Percentiles rank a stretch among this genome's conserved stretches.
phyloP scores from a whole-genome alignment of 23 tunicate species.

The Botrylloides violaceus region DNA sequence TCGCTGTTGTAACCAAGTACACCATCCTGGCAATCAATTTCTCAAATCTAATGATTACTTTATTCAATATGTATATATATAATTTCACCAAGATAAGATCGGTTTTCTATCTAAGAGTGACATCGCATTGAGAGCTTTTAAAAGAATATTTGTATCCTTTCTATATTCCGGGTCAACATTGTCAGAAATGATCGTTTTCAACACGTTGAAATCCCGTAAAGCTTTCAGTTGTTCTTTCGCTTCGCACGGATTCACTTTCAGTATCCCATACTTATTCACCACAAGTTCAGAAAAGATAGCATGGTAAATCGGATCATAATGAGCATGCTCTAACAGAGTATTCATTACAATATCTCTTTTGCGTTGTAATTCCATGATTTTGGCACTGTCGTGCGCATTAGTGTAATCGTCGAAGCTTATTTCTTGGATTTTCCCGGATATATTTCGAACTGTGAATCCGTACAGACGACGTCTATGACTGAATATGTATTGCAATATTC shows the following conservation, averaged over 20 bases:
- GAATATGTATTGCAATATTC: conserved; percentile 67
- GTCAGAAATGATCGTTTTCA: conserved; percentile 22
- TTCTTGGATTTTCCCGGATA: conserved; percentile 59
- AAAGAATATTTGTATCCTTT: conserved; percentile 38
- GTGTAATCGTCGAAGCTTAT: conserved; percentile 19
- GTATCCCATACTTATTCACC: conserved; percentile 65
- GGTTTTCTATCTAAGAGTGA: conserved; percentile 51
- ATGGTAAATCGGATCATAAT: conserved; percentile 44
- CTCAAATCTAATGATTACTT: no score
- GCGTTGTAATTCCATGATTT: conserved; percentile 5
- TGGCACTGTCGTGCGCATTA: conserved; percentile 16
- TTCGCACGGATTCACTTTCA: conserved; percentile 19
- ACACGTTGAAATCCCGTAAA: not conserved
- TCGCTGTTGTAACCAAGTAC: no score
- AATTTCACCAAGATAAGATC: conserved; percentile 30
- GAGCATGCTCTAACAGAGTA: conserved; percentile 17
- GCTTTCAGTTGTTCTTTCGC: not conserved
- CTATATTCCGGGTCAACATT: conserved; percentile 27
- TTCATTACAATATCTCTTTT: conserved; percentile 23
- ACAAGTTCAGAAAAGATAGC: conserved; percentile 57
- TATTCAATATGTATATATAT: not conserved
- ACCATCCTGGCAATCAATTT: no score
- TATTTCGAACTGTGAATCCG: conserved; percentile 79
- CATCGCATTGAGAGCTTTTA: conserved; percentile 30
- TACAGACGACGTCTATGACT: conserved; percentile 55